Percentiles rank a stretch among this genome's conserved stretches.
These are phyloP conservation scores for Toxotes jaculatrix DNA, from an alignment of 2,113 vertebrate genomes.

Conservation along the genomic window DNA sequence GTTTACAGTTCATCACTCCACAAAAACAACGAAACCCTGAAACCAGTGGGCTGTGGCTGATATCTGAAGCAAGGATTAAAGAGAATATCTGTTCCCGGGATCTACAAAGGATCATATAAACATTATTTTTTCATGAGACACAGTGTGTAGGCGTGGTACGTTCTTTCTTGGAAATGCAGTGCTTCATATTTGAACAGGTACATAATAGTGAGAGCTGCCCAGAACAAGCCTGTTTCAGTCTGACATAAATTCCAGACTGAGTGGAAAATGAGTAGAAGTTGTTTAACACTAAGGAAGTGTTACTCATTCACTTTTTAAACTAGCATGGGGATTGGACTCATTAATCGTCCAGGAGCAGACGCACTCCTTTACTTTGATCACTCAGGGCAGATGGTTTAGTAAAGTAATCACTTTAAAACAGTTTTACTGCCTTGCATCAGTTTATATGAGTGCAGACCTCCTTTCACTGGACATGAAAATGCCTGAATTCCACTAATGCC, in stretches of 20 bases:
- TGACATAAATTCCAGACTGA: not conserved
- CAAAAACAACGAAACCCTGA: conserved; percentile 3
- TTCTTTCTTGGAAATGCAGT: conserved; percentile 31
- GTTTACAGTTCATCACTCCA: too few species aligned
- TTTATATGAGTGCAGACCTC: conserved; percentile 47
- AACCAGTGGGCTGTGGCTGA: not conserved
- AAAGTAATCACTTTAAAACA: conserved; percentile 39
- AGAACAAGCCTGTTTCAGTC: conserved; percentile 9
- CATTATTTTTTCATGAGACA: conserved; percentile 48
- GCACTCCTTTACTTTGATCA: not conserved
- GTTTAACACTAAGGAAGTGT: not conserved
- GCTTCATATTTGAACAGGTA: conserved; percentile 45
- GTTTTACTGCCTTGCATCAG: conserved; percentile 26
- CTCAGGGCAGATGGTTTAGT: conserved; percentile 49
- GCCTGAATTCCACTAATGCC: conserved; percentile 42
- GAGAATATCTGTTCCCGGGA: conserved; percentile 13
- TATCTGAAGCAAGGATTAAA: not conserved
- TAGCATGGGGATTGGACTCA: not conserved
- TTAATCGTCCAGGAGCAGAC: not conserved
- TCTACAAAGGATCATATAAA: conserved; percentile 28
- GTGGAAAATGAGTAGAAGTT: not conserved
- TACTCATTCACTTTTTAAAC: conserved; percentile 31
- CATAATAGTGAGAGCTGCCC: conserved; percentile 13
- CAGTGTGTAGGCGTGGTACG: not conserved
- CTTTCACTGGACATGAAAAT: conserved; percentile 21